These are phyloP conservation scores for Pseudomugil gertrudae DNA, from an alignment of 2,797 vertebrate genomes.

Conservation along the genomic window DNA sequence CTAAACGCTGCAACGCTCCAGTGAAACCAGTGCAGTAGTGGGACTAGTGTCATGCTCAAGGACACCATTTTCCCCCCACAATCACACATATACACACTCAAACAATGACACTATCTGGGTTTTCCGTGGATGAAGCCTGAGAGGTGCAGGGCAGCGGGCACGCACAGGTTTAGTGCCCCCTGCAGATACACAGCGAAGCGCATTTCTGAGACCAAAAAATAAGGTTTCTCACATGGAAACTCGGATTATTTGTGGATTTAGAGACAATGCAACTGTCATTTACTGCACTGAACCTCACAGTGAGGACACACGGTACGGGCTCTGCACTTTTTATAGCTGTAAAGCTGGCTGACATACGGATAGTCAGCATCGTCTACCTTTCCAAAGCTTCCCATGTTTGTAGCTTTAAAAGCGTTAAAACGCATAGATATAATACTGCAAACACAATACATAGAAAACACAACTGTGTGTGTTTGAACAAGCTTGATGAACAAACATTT, in stretches of 20 bases:
- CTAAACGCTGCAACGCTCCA: constrained; percentile 30
- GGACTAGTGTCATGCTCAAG: constrained; percentile 60
- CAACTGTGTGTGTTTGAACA: neutral
- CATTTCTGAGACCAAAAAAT: constrained; percentile 29
- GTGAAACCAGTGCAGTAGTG: constrained; percentile 29
- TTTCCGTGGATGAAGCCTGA: constrained; percentile 40
- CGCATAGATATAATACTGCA: neutral
- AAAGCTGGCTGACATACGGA: constrained; percentile 14
- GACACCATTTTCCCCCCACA: constrained; percentile 33
- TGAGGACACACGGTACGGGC: constrained; percentile 18
- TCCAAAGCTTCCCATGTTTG: constrained; percentile 25
- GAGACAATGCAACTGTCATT: constrained; percentile 7
- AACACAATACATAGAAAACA: neutral
- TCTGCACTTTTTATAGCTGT: constrained; percentile 30
- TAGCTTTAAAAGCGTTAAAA: constrained; percentile 8
- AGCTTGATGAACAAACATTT: constrained; percentile 24
- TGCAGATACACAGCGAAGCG: constrained; percentile 66
- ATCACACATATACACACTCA: constrained; percentile 8
- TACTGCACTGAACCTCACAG: constrained; percentile 3
- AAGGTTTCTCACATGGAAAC: too few species aligned
- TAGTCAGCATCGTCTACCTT: constrained; percentile 34
- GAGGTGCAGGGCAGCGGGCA: constrained; percentile 38
- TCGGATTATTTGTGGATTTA: constrained; percentile 6
- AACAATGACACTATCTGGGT: constrained; percentile 15
- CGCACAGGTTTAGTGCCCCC: constrained; percentile 70